Percentiles rank a stretch among this genome's conserved stretches.
Evolutionary conservation across 2,888 invertebrate species (phyloP).

Genomic region (Lasioglossum morio): DNA sequence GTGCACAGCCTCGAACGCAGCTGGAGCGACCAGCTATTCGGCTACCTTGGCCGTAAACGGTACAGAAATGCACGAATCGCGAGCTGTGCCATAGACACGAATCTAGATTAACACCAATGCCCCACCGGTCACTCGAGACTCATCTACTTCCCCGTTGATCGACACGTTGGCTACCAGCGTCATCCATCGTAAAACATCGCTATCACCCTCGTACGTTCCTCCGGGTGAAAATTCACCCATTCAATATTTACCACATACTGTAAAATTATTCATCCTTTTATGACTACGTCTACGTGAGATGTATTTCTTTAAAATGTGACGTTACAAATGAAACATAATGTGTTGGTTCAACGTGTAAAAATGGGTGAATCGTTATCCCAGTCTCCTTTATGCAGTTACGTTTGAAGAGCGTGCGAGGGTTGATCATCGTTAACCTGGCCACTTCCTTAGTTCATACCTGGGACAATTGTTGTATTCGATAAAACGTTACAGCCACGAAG

Average conservation of each 20-base stretch:
- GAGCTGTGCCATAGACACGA: slow-evolving; percentile 47
- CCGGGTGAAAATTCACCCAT: too few species aligned
- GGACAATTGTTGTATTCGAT: not conserved
- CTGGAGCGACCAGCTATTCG: slow-evolving; percentile 85
- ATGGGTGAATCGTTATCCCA: too few species aligned
- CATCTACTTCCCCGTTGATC: not conserved
- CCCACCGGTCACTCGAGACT: slow-evolving; percentile 18
- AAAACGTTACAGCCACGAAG: not conserved
- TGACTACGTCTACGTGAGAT: too few species aligned
- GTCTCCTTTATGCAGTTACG: too few species aligned
- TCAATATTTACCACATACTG: too few species aligned
- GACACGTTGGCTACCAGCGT: not conserved
- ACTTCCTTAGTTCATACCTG: not conserved
- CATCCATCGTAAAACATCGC: not conserved
- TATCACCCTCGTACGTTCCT: not conserved
- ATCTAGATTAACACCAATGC: slow-evolving; percentile 30
- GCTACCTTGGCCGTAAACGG: slow-evolving; percentile 86
- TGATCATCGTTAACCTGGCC: not conserved
- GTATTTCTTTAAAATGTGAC: too few species aligned
- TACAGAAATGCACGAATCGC: slow-evolving; percentile 82
- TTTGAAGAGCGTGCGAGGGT: too few species aligned
- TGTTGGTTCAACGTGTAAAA: too few species aligned
- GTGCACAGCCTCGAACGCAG: slow-evolving; percentile 86
- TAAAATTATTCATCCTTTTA: too few species aligned
- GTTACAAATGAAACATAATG: too few species aligned